A percentile compares a stretch with the other conserved stretches of the same genome.
phyloP scores from a whole-genome alignment of 2,888 invertebrate species.

The Cryptocephalus moraei region DNA sequence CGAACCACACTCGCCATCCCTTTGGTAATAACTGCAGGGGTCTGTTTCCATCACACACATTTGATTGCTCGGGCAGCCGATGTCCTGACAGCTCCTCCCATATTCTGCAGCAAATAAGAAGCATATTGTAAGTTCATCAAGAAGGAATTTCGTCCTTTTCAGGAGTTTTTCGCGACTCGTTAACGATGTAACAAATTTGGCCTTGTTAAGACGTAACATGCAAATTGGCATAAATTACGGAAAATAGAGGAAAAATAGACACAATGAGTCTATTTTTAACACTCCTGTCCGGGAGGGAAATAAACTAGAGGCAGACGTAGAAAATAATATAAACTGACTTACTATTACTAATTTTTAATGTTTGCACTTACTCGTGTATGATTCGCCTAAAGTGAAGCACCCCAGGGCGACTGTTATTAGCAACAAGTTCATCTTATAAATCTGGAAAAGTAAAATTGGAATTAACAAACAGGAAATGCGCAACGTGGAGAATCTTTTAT shows the following conservation, averaged over 20 bases:
- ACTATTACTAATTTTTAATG: no score
- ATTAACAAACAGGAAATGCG: conserved; percentile 1
- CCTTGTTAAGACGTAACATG: no score
- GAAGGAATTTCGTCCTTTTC: no score
- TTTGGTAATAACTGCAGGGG: conserved; percentile 53
- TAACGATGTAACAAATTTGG: no score
- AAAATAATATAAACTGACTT: background rate
- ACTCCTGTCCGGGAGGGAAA: no score
- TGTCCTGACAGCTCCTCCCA: conserved; percentile 67
- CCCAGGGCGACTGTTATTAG: conserved; percentile 6
- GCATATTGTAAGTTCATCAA: no score
- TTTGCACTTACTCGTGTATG: conserved; percentile 24
- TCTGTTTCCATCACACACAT: conserved; percentile 63
- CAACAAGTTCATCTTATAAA: conserved; percentile 4
- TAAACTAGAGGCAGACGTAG: no score
- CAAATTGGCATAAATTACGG: no score
- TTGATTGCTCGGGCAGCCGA: conserved; percentile 63
- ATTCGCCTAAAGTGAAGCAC: conserved; percentile 15
- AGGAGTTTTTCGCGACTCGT: no score
- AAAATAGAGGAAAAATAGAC: no score
- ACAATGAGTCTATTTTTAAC: no score
- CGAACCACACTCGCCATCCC: conserved; percentile 38
- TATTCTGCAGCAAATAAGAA: conserved; percentile 49
- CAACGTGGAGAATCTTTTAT: no score
- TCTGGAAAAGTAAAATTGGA: background rate